These are phyloP conservation scores for Hiodon tergisus DNA, from an alignment of 2,113 vertebrate genomes.

Conservation along the genomic window DNA sequence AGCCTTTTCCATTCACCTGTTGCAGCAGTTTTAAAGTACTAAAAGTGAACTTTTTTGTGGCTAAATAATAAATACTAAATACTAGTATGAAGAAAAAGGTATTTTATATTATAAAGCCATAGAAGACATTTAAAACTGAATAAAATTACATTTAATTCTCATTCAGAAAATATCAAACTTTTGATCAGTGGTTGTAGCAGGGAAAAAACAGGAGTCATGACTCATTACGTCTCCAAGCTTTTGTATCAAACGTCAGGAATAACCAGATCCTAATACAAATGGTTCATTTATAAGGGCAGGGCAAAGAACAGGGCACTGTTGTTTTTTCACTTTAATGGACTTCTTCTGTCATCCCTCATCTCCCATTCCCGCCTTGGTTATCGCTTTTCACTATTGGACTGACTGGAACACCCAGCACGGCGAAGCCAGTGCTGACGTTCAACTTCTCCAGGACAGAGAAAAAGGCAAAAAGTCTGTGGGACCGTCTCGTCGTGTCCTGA, in stretches of 20 bases:
- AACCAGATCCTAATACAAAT: neutral
- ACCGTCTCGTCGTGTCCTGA: neutral
- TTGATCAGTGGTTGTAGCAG: neutral
- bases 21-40: neutral
- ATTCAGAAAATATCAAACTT: neutral
- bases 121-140: neutral
- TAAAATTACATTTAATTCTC: neutral
- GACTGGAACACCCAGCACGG: neutral
- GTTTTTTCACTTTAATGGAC: neutral
- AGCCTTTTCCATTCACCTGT: constrained; percentile 1
- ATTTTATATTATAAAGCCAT: neutral
- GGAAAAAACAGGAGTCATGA: neutral
- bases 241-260: neutral
- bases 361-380: neutral
- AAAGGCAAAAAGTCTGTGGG: neutral
- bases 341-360: neutral
- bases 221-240: neutral
- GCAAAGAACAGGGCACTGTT: neutral
- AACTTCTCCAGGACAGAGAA: neutral
- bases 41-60: neutral
- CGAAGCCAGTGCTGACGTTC: neutral
- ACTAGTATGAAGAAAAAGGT: neutral
- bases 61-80: neutral
- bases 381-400: neutral
- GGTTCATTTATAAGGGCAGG: neutral